A percentile compares a stretch with the other conserved stretches of the same genome.
Evolutionary conservation across 2,797 vertebrate genomes (phyloP).

Genomic region (Cyclopterus lumpus): DNA sequence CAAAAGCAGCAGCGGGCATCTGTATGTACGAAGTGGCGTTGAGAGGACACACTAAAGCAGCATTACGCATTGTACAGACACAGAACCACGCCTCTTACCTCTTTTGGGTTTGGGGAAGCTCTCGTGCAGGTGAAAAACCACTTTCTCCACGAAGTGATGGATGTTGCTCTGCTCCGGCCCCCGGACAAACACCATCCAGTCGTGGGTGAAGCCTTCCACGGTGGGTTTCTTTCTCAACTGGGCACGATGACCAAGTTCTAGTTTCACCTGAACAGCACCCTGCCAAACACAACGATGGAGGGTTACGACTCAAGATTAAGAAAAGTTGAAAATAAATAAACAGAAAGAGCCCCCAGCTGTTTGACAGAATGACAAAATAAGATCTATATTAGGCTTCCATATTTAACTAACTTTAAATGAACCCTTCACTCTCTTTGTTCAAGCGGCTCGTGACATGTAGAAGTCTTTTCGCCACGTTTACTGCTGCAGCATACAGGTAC

Average conservation of each 20-base stretch:
- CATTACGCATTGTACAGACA: no score
- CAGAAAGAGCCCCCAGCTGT: neutral
- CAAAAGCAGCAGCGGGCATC: neutral
- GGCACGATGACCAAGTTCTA: slow-evolving; percentile 98
- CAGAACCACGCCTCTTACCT: slow-evolving; percentile 80
- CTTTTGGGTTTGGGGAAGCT: slow-evolving; percentile 98
- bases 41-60: neutral
- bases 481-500: neutral
- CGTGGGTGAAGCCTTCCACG: slow-evolving; percentile 97
- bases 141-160: slow-evolving; percentile 99
- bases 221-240: slow-evolving; percentile 98
- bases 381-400: neutral
- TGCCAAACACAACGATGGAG: slow-evolving; percentile 44
- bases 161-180: slow-evolving; percentile 98
- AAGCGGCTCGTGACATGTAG: neutral
- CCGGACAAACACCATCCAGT: slow-evolving; percentile 99
- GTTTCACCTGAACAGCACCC: slow-evolving; percentile 99
- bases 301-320: neutral
- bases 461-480: neutral
- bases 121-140: slow-evolving; percentile 98
- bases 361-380: neutral
- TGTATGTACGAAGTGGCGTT: neutral
- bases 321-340: neutral
- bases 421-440: neutral
- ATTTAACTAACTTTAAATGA: neutral